A percentile compares a stretch with the other conserved stretches of the same genome.
These are phyloP conservation scores for Motacilla alba DNA, from an alignment of 2,113 vertebrate genomes.

Conservation along the genomic window DNA sequence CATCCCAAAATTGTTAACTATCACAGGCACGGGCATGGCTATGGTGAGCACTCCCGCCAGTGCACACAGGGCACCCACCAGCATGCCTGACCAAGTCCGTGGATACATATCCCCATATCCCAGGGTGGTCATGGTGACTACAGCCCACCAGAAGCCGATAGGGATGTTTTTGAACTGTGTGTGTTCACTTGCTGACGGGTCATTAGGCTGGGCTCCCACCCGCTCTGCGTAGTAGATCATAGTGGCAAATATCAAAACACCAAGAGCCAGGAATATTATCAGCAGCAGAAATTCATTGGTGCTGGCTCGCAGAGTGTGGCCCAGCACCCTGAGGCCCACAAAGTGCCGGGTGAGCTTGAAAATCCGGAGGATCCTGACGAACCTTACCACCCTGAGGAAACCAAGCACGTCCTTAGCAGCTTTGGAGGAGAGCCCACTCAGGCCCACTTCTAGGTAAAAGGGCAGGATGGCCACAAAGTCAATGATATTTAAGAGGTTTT, in stretches of 20 bases:
- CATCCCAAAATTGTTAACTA: slow-evolving; percentile 99
- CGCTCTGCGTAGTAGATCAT: slow-evolving; percentile 99
- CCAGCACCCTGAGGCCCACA: slow-evolving; percentile 92
- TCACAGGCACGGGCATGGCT: slow-evolving; percentile 98
- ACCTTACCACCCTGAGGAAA: slow-evolving; percentile 96
- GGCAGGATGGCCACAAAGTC: slow-evolving; percentile 98
- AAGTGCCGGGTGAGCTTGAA: slow-evolving; percentile 98
- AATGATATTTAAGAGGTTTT: slow-evolving; percentile 96
- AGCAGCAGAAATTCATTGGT: slow-evolving; percentile 97
- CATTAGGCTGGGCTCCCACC: slow-evolving; percentile 90
- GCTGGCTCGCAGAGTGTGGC: slow-evolving; percentile 93
- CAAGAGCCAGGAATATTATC: slow-evolving; percentile 94
- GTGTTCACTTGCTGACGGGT: slow-evolving; percentile 89
- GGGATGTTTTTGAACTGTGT: slow-evolving; percentile 98
- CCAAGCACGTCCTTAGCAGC: slow-evolving; percentile 96
- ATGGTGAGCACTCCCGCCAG: slow-evolving; percentile 94
- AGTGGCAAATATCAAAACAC: slow-evolving; percentile 97
- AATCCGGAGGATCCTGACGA: slow-evolving; percentile 95
- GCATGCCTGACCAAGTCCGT: slow-evolving; percentile 96
- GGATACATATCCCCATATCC: slow-evolving; percentile 99
- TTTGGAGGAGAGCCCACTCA: slow-evolving; percentile 96
- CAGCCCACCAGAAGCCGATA: slow-evolving; percentile 99
- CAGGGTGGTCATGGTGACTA: slow-evolving; percentile 97
- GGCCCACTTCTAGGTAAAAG: slow-evolving; percentile 94
- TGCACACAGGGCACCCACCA: slow-evolving; percentile 93